Evolutionary conservation across 2,888 invertebrate species (phyloP).

Genomic region (Volucella inflata): DNA sequence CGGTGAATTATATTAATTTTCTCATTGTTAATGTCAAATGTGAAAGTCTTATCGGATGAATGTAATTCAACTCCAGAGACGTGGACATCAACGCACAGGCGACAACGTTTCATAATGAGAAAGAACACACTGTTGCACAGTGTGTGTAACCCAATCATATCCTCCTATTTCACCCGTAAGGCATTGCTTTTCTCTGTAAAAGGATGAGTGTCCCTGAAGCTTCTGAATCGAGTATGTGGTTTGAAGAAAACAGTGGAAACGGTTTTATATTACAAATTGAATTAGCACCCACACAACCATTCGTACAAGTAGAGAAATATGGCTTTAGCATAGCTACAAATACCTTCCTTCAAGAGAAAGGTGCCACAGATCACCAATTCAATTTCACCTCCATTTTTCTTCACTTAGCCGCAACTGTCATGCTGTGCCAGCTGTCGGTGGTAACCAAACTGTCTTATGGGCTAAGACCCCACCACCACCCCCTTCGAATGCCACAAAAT

Average conservation of each 20-base stretch:
- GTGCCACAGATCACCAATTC: conserved; percentile 56
- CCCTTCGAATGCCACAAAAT: conserved; percentile 23
- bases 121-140: conserved; percentile 7
- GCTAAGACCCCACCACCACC: conserved; percentile 9
- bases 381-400: conserved; percentile 52
- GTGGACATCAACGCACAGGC: background rate
- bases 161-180: conserved; percentile 28
- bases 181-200: conserved; percentile 18
- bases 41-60: conserved; percentile 3
- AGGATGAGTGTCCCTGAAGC: conserved; percentile 5
- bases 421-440: background rate
- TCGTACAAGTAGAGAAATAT: background rate
- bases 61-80: conserved; percentile 1
- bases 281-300: conserved; percentile 23
- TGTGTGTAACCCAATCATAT: conserved; percentile 17
- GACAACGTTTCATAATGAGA: background rate
- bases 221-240: background rate
- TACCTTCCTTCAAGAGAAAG: conserved; percentile 3
- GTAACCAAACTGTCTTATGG: background rate
- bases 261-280: conserved; percentile 59
- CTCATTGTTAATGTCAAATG: background rate
- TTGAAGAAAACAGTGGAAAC: conserved; percentile 16
- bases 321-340: background rate
- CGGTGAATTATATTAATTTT: background rate
- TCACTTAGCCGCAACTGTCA: conserved; percentile 49